Base-by-base conservation (phyloP, 2,888 invertebrate genomes). In the Crioceris asparagi region DNA sequence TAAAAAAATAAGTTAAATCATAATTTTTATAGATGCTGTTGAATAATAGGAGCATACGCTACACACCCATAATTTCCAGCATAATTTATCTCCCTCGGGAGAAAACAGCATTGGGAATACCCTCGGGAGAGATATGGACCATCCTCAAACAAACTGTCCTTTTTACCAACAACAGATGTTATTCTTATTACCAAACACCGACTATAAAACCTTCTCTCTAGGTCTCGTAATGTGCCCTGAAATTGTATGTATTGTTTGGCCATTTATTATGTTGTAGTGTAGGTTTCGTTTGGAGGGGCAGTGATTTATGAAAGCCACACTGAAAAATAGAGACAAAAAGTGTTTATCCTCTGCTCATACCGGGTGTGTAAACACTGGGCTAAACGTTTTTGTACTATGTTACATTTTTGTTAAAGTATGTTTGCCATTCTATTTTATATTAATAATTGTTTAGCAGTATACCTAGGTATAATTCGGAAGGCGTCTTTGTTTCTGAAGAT, bases 161-260 rank as follows among this genome's bases (percentile, higher is more conserved):
- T 60, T 59, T 59, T 58, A 60, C 49, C 57, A 61, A n/a, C n/a
- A n/a, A 58, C 63, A 63, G 63, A 62, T 63, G 63, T 60, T 60
- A 51, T n/a, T n/a, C 57, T 60, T 55, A 61, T 62, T 62, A 61
- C 57, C 44, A 47, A 25, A 36, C 51, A 46, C 48, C 46, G 44
- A 51, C 53, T 50, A 52, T 54, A 52, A 53, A 52, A 53, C 54
- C 53, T n/a, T n/a, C n/a, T 54, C 56, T 59, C 61, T 61, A 58
- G 60, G 50, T 47, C 47, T 49, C 45, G 50, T 64, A 63, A 64
- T 61, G 62, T 64, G 60, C 59, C 62, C 62, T 60, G 60, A 63
- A 63, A 64, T 63, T 62, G 61, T 60, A 54, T 57, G 54, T 58
- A 56, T 60, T 63, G 59, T 62, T 57, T 55, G 59, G 55, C 60